Evolutionary conservation across 2,888 invertebrate species (phyloP).

Genomic region (Epicampocera succincta): DNA sequence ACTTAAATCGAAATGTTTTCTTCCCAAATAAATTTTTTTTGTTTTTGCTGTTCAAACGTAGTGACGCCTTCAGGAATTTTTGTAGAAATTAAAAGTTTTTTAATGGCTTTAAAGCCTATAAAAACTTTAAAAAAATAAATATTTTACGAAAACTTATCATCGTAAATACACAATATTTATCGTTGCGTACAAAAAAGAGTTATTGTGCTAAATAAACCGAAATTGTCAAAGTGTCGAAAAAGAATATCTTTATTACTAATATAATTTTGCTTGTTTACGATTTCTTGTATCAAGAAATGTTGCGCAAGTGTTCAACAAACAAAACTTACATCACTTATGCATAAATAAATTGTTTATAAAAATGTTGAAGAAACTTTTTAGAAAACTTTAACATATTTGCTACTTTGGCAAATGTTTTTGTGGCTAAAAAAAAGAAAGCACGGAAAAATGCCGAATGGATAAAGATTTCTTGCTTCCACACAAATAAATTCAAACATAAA

Average conservation of each 20-base stretch:
- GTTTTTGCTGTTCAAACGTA: no score
- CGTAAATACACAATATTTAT: neutral
- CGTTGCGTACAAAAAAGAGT: no score
- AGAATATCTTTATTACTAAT: no score
- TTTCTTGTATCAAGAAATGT: neutral
- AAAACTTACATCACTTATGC: constrained; percentile 19
- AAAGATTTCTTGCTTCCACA: constrained; percentile 25
- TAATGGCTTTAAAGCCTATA: no score
- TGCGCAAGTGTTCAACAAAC: neutral
- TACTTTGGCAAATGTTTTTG: constrained; percentile 46
- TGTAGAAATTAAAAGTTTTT: no score
- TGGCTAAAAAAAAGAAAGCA: constrained; percentile 32
- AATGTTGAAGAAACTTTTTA: constrained; percentile 34
- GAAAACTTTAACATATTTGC: constrained; percentile 47
- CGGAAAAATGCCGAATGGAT: constrained; percentile 15
- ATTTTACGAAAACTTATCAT: no score
- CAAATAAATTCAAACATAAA: constrained; percentile 20
- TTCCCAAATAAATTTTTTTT: no score
- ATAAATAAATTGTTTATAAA: constrained; percentile 58
- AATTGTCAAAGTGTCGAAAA: no score
- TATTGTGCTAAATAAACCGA: neutral
- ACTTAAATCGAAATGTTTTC: no score
- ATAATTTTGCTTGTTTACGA: no score
- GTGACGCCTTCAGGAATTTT: no score
- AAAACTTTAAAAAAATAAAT: no score